Conservation (phyloP, 2,113 vertebrate genomes). For the Leptodactylus fuscus region DNA sequence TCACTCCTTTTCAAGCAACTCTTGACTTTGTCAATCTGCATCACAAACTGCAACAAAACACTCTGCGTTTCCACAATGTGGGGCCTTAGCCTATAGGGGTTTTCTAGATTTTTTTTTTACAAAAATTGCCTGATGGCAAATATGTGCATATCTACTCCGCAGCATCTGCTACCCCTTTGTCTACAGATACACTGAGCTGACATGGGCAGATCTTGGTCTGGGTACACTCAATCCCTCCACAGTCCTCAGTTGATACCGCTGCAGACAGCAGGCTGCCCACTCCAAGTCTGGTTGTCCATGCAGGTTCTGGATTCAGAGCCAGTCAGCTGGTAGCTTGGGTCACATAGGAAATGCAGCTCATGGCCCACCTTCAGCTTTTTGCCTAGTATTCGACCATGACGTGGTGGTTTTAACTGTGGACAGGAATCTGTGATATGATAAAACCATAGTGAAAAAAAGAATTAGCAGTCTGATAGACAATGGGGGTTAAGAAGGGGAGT, state of each 20-base stretch:
- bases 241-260: conserved; percentile 69
- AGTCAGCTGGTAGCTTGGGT: conserved; percentile 75
- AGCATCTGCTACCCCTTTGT: too few species aligned
- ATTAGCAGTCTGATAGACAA: not conserved
- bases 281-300: conserved; percentile 79
- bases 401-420: conserved; percentile 68
- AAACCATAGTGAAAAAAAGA: accelerated
- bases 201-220: too few species aligned
- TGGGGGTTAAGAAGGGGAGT: not conserved
- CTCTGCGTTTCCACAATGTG: too few species aligned
- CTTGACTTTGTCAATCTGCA: too few species aligned
- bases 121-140: too few species aligned
- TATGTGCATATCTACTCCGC: too few species aligned
- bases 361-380: conserved; percentile 72
- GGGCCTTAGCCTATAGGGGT: too few species aligned
- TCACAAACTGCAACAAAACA: too few species aligned
- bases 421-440: conserved; percentile 73
- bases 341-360: conserved; percentile 82
- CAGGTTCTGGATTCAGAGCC: conserved; percentile 81
- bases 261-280: conserved; percentile 77
- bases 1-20: too few species aligned
- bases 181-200: too few species aligned
- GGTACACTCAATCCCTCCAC: too few species aligned
- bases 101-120: too few species aligned
- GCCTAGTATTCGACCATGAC: conserved; percentile 80